These are phyloP conservation scores for Oxyura jamaicensis DNA, from an alignment of 2,113 vertebrate genomes.

Conservation along the genomic window DNA sequence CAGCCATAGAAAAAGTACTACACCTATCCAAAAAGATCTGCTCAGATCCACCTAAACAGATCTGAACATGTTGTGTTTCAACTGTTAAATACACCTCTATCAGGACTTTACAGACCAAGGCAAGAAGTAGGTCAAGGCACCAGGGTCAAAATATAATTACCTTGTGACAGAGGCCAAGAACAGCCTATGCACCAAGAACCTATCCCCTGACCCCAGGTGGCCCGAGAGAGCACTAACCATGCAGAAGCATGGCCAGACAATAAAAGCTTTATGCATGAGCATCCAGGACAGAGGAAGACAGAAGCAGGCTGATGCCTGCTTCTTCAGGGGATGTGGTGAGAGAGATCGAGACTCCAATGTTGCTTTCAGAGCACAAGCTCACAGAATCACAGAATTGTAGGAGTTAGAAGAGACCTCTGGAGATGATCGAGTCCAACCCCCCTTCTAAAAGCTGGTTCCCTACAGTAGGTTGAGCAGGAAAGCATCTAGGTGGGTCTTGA, in stretches of 20 bases:
- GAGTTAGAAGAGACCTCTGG: background rate
- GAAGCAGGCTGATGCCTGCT: background rate
- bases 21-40: background rate
- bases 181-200: background rate
- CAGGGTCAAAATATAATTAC: background rate
- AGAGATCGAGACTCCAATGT: rapidly evolving
- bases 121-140: background rate
- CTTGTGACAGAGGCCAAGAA: background rate
- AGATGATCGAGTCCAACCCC: background rate
- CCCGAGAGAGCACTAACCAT: background rate
- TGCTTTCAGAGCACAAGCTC: background rate
- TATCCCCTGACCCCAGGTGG: background rate
- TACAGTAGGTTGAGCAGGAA: too few species aligned
- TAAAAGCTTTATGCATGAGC: background rate
- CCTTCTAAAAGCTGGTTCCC: background rate
- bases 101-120: background rate
- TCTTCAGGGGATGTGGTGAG: background rate
- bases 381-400: background rate
- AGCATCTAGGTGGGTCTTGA: too few species aligned
- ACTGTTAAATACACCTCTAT: background rate
- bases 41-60: background rate
- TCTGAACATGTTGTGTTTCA: background rate
- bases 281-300: background rate
- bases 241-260: background rate
- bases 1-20: background rate